Conservation (phyloP, 2,888 invertebrate species). For the Reticulitermes lucifugus region DNA sequence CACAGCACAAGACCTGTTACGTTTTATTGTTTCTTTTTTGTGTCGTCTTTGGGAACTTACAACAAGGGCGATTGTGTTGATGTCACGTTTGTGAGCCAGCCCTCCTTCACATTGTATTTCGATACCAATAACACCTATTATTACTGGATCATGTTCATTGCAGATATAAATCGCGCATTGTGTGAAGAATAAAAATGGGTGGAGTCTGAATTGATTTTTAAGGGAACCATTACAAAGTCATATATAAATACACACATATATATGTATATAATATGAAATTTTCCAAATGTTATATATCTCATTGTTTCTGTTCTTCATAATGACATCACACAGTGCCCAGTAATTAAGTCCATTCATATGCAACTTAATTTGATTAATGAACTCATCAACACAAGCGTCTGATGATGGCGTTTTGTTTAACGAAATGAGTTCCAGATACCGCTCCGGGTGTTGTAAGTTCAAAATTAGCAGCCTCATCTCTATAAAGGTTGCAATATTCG, state of each 20-base stretch:
- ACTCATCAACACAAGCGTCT: background rate
- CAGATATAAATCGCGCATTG: constrained; percentile 34
- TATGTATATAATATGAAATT: background rate
- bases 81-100: constrained; percentile 2
- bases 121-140: constrained; percentile 30
- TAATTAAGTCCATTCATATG: constrained; percentile 9
- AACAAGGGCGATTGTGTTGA: constrained; percentile 30
- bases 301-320: constrained; percentile 18
- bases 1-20: constrained; percentile 13
- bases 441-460: too few relatives aligned
- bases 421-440: background rate
- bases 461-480: too few relatives aligned
- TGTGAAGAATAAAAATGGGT: constrained; percentile 20
- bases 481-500: too few relatives aligned
- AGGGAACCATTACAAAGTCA: background rate
- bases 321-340: background rate
- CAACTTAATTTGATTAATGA: constrained; percentile 11
- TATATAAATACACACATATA: background rate
- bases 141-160: background rate
- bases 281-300: background rate
- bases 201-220: constrained; percentile 32
- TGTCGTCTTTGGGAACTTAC: background rate
- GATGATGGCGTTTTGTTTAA: constrained; percentile 7
- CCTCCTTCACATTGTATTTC: constrained; percentile 10
- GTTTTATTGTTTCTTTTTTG: constrained; percentile 29